Base-by-base conservation (phyloP, 2,888 invertebrate species). In the Drosophila yooni region DNA sequence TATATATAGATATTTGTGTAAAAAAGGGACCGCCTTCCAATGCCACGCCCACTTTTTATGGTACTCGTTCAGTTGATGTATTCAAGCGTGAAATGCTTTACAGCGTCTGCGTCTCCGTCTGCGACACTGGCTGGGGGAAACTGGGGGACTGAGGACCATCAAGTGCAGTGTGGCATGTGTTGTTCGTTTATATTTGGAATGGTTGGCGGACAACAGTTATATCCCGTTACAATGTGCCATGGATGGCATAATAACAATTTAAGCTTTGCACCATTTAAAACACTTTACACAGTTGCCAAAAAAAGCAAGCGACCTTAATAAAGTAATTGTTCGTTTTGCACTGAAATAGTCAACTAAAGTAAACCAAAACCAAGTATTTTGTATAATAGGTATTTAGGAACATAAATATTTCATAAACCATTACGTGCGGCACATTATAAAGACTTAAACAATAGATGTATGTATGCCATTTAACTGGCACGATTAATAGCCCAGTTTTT, bases 61-160 rank as follows among this genome's bases (percentile, higher is more conserved):
- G 57, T 63, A 78, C 79, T 78, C 74, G 67, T 76, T 79, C 66
- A 71, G 74, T 67, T 78, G 82, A 82, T 71, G 84, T 84, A 84
- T 87, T 87, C 84, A 84, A 84, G 87, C 84, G 84, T 84, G 66
- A 84, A 84, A 87, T 87, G 74, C 76, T 84, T 75, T 81, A 83
- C 83, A 78, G 76, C 78, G 83, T 82, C 82, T 84, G 82, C 71
- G 72, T 73, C 76, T 59, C 50, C 46, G 73, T 67, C 78, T 57
- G 63, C 33, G 56, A 29, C 61, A 51, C 46, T 43, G 70, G 10
- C 57, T 70, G 48, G 25, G 46, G n/a, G 4, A 3, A 3, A n/a
- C 29, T 8, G 27, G 27, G 31, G 15, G 61, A 29, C 11, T 18
- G 52, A 36, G 52, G 53, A 40, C 79, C 54, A 79, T 79, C 75